phyloP scores from a whole-genome alignment of 2,888 invertebrate species.

The Notodonta ziczac region DNA sequence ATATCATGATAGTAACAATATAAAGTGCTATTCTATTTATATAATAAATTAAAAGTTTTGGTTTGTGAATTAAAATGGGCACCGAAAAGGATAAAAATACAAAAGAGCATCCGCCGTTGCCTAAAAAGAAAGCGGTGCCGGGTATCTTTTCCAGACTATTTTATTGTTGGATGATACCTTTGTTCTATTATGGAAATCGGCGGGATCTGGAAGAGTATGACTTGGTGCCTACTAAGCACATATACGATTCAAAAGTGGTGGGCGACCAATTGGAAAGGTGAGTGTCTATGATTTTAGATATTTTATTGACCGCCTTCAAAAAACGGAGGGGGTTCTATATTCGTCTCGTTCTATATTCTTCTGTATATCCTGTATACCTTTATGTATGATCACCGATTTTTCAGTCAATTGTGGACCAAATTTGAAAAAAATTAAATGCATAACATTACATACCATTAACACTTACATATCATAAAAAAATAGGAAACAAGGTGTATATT shows the following conservation, averaged over 20 bases:
- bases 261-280: conserved; percentile 88
- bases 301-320: too few species aligned
- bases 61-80: conserved; percentile 41
- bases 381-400: too few species aligned
- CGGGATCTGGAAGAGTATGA: conserved; percentile 90
- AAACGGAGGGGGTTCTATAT: too few species aligned
- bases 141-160: conserved; percentile 84
- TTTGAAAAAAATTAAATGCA: too few species aligned
- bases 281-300: conserved; percentile 38
- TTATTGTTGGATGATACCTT: conserved; percentile 90
- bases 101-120: conserved; percentile 28
- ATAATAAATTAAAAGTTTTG: not conserved
- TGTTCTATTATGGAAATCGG: conserved; percentile 90
- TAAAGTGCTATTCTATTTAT: not conserved
- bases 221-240: conserved; percentile 87
- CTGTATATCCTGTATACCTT: too few species aligned
- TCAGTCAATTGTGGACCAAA: too few species aligned
- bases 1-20: not conserved
- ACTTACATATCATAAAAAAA: too few species aligned
- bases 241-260: conserved; percentile 88
- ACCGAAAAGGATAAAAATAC: conserved; percentile 34
- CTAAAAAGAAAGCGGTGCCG: conserved; percentile 55
- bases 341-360: too few species aligned
- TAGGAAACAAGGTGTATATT: too few species aligned
- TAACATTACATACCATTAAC: too few species aligned